Evolutionary conservation across 2,888 invertebrate species (phyloP).

Genomic region (Drosophila hamatofila): DNA sequence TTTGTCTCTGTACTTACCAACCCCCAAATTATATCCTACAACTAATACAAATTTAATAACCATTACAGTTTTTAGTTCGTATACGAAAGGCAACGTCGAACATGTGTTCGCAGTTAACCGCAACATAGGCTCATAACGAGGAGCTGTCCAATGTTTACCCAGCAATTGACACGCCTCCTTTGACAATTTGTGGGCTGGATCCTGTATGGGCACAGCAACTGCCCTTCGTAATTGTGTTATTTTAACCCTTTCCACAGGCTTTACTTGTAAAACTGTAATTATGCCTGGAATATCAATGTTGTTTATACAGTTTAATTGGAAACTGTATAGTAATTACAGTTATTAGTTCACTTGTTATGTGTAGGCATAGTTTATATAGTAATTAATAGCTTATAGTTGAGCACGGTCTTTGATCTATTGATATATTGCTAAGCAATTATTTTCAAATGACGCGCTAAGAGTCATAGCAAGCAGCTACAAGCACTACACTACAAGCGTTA

Average conservation of each 20-base stretch:
- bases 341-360: conserved; percentile 56
- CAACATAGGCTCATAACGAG: conserved; percentile 53
- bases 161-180: conserved; percentile 79
- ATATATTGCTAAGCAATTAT: neutral
- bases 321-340: conserved; percentile 79
- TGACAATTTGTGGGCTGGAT: conserved; percentile 54
- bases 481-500: neutral
- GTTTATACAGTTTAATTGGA: conserved; percentile 76
- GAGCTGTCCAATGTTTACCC: conserved; percentile 82
- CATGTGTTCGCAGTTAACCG: conserved; percentile 76
- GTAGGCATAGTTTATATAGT: conserved; percentile 54
- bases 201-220: conserved; percentile 23
- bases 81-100: conserved; percentile 65
- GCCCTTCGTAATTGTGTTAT: conserved; percentile 74
- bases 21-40: conserved; percentile 62
- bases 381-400: conserved; percentile 51
- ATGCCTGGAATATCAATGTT: conserved; percentile 63
- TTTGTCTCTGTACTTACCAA: conserved; percentile 16
- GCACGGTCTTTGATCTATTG: conserved; percentile 8
- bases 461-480: conserved; percentile 19
- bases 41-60: conserved; percentile 69
- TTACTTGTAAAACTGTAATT: conserved; percentile 64
- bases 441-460: conserved; percentile 30
- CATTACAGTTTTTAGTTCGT: conserved; percentile 40
- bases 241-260: conserved; percentile 56